These are phyloP conservation scores for Oryzias curvinotus DNA, from an alignment of 2,113 vertebrate genomes.

Conservation along the genomic window DNA sequence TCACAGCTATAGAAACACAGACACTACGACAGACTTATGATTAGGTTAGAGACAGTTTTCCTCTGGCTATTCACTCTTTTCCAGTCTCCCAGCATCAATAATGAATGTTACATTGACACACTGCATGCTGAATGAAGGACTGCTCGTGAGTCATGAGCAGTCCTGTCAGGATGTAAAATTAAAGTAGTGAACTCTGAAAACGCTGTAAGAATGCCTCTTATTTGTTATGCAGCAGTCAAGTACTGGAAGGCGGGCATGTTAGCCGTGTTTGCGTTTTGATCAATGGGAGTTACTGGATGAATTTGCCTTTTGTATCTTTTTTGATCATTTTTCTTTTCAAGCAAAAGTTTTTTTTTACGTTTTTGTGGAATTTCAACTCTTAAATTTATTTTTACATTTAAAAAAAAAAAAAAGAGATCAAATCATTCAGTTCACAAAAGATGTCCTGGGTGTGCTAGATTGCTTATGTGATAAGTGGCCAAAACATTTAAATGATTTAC, in stretches of 20 bases:
- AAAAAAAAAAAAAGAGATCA: too few species aligned
- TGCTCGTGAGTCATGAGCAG: conserved; percentile 40
- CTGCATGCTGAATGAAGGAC: conserved; percentile 44
- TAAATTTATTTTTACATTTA: background rate
- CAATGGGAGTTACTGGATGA: conserved; percentile 1
- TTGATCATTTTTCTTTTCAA: background rate
- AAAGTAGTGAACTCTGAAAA: conserved; percentile 32
- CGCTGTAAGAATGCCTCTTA: conserved; percentile 12
- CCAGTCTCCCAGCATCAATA: conserved; percentile 56
- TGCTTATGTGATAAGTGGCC: too few species aligned
- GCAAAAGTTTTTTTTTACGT: background rate
- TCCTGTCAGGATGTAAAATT: conserved; percentile 31
- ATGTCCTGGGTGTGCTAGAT: background rate
- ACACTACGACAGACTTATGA: conserved; percentile 10
- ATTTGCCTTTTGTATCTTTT: background rate
- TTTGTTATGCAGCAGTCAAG: too few species aligned
- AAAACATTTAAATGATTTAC: too few species aligned
- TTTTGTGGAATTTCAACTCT: background rate
- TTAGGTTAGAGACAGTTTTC: conserved; percentile 36
- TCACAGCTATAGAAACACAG: conserved; percentile 9
- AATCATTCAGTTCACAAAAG: conserved; percentile 1
- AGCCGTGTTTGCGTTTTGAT: too few species aligned
- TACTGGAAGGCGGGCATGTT: too few species aligned
- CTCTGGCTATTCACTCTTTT: conserved; percentile 40
- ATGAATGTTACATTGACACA: conserved; percentile 62